Evolutionary conservation across 2,113 vertebrate species (phyloP), one percentile per base, ranked within the genome.

Genomic region (Haliaeetus leucogaster): DNA sequence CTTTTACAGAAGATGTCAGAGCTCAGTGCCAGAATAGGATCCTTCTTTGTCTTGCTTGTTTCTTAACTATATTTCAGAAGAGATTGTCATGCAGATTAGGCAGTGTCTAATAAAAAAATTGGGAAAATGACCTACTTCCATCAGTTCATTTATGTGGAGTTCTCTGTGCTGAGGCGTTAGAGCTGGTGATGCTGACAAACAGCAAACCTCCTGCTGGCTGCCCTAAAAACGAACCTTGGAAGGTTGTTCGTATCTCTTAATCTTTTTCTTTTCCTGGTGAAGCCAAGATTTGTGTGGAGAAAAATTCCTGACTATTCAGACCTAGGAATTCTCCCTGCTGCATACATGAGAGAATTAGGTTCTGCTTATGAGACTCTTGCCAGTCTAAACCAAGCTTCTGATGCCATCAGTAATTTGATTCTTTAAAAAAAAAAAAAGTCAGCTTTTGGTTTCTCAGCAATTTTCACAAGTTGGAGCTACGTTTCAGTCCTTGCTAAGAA

Each of bases 81-180:
- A 82, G 34, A 10, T 68, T 76, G 17, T 48, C 0, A 0, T 45
- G 66, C 61, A 58, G 42, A 10, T 93, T 19, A 72, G 91, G 48
- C 32, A 48, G 72, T 4, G 20, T 10, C 42, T 48, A 21, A 61
- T 85, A 26, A 76, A 81, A 74, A 58, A 74, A 67, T 45, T 52
- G 45, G 72, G 67, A 42, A 50, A 52, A 78, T 2, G 30, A 79
- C 86, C 95, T 84, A 9, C 22, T 95, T 91, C 58, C 40, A 34
- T 61, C 23, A 16, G 11, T 25, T 45, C 7, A 0, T 19, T 26
- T 27, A 1, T 3, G 13, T 1, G 1, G 50, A 48, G 21, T 15
- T 63, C 63, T 63, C 59, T 38, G 53, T 58, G 78, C 67, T 43
- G 42, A 34, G 59, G n/a, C 2, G 5, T 82, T 42, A 30, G 58